Evolutionary conservation across 2,797 vertebrate species (phyloP).

Genomic region (Fundulus diaphanus): DNA sequence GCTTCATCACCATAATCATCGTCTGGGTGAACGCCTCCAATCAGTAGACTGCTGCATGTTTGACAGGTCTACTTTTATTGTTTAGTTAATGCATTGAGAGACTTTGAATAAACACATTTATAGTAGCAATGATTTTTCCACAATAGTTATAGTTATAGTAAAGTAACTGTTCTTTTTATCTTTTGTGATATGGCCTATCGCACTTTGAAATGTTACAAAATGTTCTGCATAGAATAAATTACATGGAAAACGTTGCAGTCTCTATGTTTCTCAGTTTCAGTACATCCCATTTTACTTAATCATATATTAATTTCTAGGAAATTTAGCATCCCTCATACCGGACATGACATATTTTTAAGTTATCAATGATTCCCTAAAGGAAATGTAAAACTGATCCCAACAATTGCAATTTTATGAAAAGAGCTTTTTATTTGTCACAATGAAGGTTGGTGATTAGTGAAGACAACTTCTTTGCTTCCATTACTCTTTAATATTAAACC

Average conservation of each 20-base stretch:
- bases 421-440: no score
- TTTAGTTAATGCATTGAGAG: constrained; percentile 1
- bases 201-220: not conserved
- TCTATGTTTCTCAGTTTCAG: not conserved
- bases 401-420: no score
- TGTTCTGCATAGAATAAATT: not conserved
- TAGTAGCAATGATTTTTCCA: not conserved
- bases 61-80: constrained; percentile 10
- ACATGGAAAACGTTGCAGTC: not conserved
- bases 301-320: not conserved
- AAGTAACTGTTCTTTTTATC: not conserved
- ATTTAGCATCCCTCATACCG: no score
- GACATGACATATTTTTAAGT: no score
- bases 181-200: not conserved
- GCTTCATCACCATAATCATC: constrained; percentile 75
- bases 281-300: not conserved
- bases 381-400: no score
- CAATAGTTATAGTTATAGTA: not conserved
- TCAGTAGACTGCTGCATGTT: constrained; percentile 24
- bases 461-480: not conserved
- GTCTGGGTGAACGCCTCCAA: constrained; percentile 68
- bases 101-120: not conserved
- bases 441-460: not conserved
- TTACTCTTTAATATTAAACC: not conserved
- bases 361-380: no score